These are phyloP conservation scores for Manacus vitellinus DNA, from an alignment of 2,113 vertebrate genomes.

Conservation along the genomic window DNA sequence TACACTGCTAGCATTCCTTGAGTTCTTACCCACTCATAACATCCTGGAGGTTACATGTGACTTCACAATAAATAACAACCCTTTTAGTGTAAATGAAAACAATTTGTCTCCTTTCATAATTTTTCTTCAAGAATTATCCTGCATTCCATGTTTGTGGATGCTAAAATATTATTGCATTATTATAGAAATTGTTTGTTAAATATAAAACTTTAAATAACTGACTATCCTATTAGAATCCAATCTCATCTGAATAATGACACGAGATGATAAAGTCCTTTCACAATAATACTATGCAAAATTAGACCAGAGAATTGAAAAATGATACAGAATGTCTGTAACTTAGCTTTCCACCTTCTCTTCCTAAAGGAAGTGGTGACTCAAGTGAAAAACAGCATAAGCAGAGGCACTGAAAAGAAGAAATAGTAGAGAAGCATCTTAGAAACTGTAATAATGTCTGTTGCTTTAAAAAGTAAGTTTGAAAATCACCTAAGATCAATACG, in stretches of 20 bases:
- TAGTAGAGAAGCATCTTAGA: background rate
- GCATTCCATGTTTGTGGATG: background rate
- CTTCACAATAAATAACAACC: background rate
- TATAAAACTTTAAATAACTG: background rate
- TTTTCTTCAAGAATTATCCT: background rate
- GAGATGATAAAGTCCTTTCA: background rate
- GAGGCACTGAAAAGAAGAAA: background rate
- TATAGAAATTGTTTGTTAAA: background rate
- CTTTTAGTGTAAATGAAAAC: background rate
- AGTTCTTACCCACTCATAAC: background rate
- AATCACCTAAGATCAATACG: background rate
- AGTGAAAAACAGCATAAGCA: background rate
- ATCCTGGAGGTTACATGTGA: background rate
- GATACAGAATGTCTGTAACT: background rate
- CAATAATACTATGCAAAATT: background rate
- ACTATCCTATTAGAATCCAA: background rate
- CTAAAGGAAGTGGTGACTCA: background rate
- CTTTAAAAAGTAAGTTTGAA: background rate
- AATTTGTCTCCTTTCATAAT: background rate
- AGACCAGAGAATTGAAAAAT: background rate
- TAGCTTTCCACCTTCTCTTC: background rate
- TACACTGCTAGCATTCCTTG: background rate
- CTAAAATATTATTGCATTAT: background rate
- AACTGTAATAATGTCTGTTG: background rate
- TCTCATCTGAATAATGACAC: background rate